phyloP scores from a whole-genome alignment of 1,140 invertebrate species.

The Carposina sasakii region DNA sequence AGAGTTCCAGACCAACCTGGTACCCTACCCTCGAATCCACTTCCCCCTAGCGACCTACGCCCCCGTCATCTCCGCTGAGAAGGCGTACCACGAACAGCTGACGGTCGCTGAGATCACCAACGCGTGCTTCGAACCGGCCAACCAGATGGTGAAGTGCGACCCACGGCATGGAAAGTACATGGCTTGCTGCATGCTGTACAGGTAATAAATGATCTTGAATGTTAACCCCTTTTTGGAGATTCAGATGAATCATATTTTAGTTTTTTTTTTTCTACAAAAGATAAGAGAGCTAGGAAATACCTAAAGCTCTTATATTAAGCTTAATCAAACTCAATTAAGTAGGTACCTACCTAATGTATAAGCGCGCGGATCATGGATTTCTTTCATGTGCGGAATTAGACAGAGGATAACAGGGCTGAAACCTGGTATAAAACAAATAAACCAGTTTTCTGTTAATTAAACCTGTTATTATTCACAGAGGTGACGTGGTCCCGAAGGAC shows the following conservation, averaged over 20 bases:
- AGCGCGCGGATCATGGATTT: too few relatives aligned
- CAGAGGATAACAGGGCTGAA: too few relatives aligned
- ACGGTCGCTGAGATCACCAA: constrained; percentile 87
- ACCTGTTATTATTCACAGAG: constrained; percentile 60
- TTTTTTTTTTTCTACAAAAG: too few relatives aligned
- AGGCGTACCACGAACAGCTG: constrained; percentile 86
- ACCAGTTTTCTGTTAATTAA: constrained; percentile 1
- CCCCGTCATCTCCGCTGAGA: constrained; percentile 85
- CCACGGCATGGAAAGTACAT: constrained; percentile 87
- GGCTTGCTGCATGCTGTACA: constrained; percentile 91
- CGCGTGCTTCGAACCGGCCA: constrained; percentile 86
- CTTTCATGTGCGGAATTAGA: too few relatives aligned
- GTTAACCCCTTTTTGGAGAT: too few relatives aligned
- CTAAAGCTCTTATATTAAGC: too few relatives aligned
- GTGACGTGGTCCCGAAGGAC: constrained; percentile 84
- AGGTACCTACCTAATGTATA: too few relatives aligned
- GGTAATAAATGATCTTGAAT: too few relatives aligned
- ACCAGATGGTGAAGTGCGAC: constrained; percentile 92
- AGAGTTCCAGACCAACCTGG: constrained; percentile 92
- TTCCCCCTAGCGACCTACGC: constrained; percentile 86
- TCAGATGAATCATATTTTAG: too few relatives aligned
- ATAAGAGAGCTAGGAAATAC: too few relatives aligned
- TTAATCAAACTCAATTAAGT: too few relatives aligned
- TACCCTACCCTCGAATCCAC: constrained; percentile 87
- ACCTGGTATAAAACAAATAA: constrained; percentile 2